Conservation (phyloP, 2,797 vertebrate genomes). For the Myotis vivesi region DNA sequence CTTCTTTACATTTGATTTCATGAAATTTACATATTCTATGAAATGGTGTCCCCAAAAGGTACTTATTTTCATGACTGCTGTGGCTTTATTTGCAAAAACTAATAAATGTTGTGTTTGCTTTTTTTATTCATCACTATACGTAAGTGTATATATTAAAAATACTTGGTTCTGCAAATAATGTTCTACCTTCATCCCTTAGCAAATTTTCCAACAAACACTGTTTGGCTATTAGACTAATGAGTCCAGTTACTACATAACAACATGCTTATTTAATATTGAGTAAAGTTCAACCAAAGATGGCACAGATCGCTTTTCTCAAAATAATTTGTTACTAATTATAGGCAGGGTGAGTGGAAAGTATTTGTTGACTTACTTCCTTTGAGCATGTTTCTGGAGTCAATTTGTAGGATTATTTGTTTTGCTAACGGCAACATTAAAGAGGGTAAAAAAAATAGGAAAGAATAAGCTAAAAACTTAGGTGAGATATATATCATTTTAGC, state of each 20-base stretch:
- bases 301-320: constrained; percentile 41
- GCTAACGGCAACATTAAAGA: constrained; percentile 11
- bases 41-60: not conserved
- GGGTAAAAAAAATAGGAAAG: not conserved
- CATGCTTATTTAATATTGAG: not conserved
- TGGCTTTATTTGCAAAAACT: constrained; percentile 24
- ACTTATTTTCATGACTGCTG: not conserved
- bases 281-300: constrained; percentile 39
- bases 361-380: constrained; percentile 24
- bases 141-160: not conserved
- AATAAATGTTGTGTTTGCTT: not conserved
- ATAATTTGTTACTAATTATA: constrained; percentile 64
- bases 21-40: not conserved
- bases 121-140: not conserved
- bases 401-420: not conserved
- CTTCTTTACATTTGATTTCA: constrained; percentile 57
- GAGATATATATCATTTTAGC: not conserved
- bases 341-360: constrained; percentile 33
- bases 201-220: not conserved
- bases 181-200: not conserved
- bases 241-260: not conserved
- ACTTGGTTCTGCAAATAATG: not conserved
- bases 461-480: not conserved
- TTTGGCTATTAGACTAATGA: not conserved
- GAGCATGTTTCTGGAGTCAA: constrained; percentile 23